Base-by-base conservation (phyloP, 64 coral and sea anemone species). In the Actinia equina region DNA sequence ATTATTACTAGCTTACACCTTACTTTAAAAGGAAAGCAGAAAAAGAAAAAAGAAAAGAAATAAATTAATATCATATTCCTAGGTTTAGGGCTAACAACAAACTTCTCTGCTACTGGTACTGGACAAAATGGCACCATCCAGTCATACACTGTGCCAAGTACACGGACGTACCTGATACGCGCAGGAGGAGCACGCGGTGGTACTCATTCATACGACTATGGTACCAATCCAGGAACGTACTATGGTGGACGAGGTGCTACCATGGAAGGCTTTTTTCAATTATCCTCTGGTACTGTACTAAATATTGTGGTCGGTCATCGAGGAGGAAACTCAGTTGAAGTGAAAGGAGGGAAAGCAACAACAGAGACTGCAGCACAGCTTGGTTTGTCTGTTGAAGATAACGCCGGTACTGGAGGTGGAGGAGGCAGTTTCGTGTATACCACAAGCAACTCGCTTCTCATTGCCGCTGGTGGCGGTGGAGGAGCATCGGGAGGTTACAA, bases 311-410 rank as follows among this genome's bases (percentile, higher is more conserved):
- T 49, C 46, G 46, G 46, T 56, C 86, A 79, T 2, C 43, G 86
- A 77, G 86, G 71, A 79, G 89, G 89, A 67, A 52, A 91, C 51
- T 86, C 87, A 71, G 92, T 88, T 19, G 86, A 93, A 71, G 52
- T 88, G 10, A 77, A 84, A 57, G 91, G 82, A 42, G 86, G 86
- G 3, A 16, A 14, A 65, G 42, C 17, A 20, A 89, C 92, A 49
- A 86, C 30, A 9, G 17, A 11, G 53, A 93, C 87, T 22, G 92
- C 92, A 43, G 92, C 82, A 65, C n/a, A 89, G 58, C 59, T 89
- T 3, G 91, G 92, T 11, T 11, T 74, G 0, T 94, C 88, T 70
- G 84, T 94, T 0, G 84, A 49, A 49, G 46, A 49, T 49, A 49
- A 49, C 46, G 46, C 46, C 46, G 46, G 46, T 49, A 49, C 46